Evolutionary conservation across 2,797 vertebrate genomes (phyloP), one percentile per base, ranked within the genome.

Genomic region (Intellagama lesueurii): DNA sequence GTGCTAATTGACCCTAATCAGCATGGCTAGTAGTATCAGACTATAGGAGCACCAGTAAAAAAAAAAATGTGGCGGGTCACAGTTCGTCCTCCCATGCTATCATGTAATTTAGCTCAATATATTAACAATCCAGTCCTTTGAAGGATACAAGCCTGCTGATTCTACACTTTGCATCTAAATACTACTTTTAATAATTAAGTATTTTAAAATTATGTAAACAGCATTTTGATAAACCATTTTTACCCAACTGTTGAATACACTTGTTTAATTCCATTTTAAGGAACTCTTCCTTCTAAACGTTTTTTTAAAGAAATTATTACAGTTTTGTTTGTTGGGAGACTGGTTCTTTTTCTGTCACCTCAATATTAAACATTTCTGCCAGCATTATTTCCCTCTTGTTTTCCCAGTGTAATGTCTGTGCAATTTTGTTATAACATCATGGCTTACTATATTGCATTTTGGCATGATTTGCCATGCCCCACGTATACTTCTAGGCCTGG

Each of bases 201-300:
- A 70, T 30, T 70, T 85, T 78, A 9, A 76, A 69, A 32, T 87
- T 69, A 35, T 79, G 56, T 70, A 72, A 79, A 85, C 35, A 64
- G 24, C 3, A 44, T 47, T 40, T 35, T 40, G 76, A 7, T 77
- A 44, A 40, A 24, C 88, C 30, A 30, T 49, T 81, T 52, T 73
- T 47, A 17, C 49, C 26, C 6, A 22, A 19, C 77, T 75, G 26
- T 66, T 86, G 70, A 30, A 72, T 83, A 16, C 32, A 40, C 49
- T 7, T 26, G 32, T 52, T 70, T n/a, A 79, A n/a, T 70, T 85
- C 7, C 11, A 72, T 89, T 79, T 32, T 49, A 19, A 49, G 76
- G 40, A 19, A 9, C 24, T 66, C 5, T 28, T n/a, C n/a, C 17
- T 60, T 79, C 56, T 56, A n/a, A 3, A 22, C 60, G 80, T 80